Conservation (phyloP, 2,888 invertebrate genomes). For the Linyphia triangularis region DNA sequence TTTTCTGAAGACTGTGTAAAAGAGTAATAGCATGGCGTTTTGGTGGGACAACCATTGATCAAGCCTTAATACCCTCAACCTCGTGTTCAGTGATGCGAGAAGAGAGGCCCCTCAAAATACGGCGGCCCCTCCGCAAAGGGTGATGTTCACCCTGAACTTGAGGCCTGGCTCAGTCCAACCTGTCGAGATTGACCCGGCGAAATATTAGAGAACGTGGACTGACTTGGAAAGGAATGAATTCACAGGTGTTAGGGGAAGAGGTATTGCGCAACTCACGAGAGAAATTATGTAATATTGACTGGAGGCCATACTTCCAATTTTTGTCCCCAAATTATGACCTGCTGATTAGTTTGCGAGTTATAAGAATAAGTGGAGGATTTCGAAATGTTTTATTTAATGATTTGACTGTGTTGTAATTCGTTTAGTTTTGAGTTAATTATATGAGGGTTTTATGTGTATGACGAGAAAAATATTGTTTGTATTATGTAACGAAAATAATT, state of each 20-base stretch:
- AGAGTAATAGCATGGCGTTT: too few relatives aligned
- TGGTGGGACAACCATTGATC: conserved; percentile 14
- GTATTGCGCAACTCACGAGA: background rate
- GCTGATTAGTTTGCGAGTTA: background rate
- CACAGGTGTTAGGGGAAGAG: background rate
- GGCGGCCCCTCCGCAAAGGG: conserved; percentile 15
- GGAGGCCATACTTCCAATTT: background rate
- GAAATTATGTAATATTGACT: background rate
- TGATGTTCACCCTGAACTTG: conserved; percentile 41
- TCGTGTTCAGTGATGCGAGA: conserved; percentile 1
- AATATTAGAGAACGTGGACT: conserved; percentile 26
- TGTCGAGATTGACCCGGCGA: conserved; percentile 23
- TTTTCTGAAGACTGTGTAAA: too few relatives aligned
- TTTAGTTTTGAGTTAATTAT: background rate
- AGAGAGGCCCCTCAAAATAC: conserved; percentile 9
- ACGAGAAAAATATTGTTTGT: too few relatives aligned
- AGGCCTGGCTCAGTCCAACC: background rate
- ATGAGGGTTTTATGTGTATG: background rate
- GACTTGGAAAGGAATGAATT: conserved; percentile 12
- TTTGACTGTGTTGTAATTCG: background rate
- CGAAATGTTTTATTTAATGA: too few relatives aligned
- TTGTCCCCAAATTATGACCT: background rate
- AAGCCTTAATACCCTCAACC: conserved; percentile 15
- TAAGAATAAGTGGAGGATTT: background rate
- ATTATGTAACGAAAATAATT: too few relatives aligned